phyloP scores from a whole-genome alignment of 1,140 invertebrate species.

The Drosophila sp. region DNA sequence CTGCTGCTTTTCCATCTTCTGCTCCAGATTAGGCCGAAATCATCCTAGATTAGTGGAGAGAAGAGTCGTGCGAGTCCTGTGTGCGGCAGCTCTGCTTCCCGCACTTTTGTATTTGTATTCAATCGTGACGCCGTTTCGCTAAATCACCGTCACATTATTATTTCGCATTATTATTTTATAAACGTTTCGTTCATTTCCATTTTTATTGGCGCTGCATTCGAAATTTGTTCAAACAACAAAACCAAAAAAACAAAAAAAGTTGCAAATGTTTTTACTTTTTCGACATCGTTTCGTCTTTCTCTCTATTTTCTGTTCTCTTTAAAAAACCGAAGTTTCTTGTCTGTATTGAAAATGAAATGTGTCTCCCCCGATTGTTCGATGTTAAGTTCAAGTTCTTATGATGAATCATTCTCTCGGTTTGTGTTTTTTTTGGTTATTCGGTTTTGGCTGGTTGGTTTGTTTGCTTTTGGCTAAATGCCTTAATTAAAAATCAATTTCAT shows the following conservation, averaged over 20 bases:
- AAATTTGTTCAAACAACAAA: slow-evolving; percentile 43
- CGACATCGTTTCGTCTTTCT: slow-evolving; percentile 18
- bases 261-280: slow-evolving; percentile 66
- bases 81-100: slow-evolving; percentile 2
- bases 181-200: slow-evolving; percentile 81
- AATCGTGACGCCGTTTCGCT: slow-evolving; percentile 79
- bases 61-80: slow-evolving; percentile 23
- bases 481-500: slow-evolving; percentile 78
- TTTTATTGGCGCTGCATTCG: slow-evolving; percentile 78
- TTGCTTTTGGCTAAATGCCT: slow-evolving; percentile 66
- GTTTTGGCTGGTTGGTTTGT: slow-evolving; percentile 5
- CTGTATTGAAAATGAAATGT: slow-evolving; percentile 3
- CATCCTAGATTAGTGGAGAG: slow-evolving; percentile 73
- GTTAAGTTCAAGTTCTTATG: slow-evolving; percentile 48
- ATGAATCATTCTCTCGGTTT: slow-evolving; percentile 68
- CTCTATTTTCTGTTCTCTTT: slow-evolving; percentile 19
- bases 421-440: slow-evolving; percentile 34
- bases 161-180: slow-evolving; percentile 82
- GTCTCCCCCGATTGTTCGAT: slow-evolving; percentile 26
- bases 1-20: slow-evolving; percentile 43
- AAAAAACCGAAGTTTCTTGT: not conserved
- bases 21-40: slow-evolving; percentile 80
- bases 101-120: slow-evolving; percentile 79
- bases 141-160: slow-evolving; percentile 82
- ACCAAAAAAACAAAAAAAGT: slow-evolving; percentile 13